These are phyloP conservation scores for Eunapius fragilis DNA, from an alignment of 37 sponge, comb jelly and placozoan species.

Conservation along the genomic window DNA sequence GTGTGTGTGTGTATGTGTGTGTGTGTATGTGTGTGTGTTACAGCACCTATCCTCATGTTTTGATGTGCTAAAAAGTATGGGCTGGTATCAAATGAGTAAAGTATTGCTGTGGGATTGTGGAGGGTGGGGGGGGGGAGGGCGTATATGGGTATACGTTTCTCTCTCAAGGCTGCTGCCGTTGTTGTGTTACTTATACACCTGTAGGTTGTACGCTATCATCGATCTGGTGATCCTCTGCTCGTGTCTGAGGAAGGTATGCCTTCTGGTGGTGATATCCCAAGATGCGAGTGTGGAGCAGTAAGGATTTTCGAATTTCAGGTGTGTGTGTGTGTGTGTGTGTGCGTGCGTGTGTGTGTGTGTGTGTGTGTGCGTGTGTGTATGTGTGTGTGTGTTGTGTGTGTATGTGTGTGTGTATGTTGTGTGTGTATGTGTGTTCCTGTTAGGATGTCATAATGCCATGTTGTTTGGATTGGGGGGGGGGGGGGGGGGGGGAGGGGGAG, in stretches of 20 bases:
- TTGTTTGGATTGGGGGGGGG: background rate
- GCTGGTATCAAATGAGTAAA: background rate
- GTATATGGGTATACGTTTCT: background rate
- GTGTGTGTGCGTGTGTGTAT: too few relatives aligned
- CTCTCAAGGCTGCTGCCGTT: background rate
- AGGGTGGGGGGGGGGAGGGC: background rate
- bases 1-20: background rate
- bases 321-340: background rate
- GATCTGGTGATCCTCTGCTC: constrained; percentile 73
- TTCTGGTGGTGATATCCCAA: constrained; percentile 43
- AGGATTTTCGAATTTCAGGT: constrained; percentile 90
- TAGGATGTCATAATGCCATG: constrained; percentile 39
- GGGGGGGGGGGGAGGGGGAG: background rate
- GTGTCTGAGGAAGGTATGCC: constrained; percentile 36
- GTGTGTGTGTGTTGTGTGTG: too few relatives aligned
- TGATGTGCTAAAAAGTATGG: too few relatives aligned
- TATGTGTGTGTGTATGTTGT: too few relatives aligned
- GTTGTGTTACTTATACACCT: background rate
- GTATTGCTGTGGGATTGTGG: too few relatives aligned
- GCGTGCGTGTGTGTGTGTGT: too few relatives aligned
- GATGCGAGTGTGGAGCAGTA: constrained; percentile 71
- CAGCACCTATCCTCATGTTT: too few relatives aligned
- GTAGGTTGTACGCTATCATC: constrained; percentile 76
- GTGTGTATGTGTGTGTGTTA: constrained; percentile 8
- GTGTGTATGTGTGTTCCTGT: constrained; percentile 76